These are phyloP conservation scores for Drosophila incognita DNA, from an alignment of 2,888 invertebrate genomes.

Conservation along the genomic window DNA sequence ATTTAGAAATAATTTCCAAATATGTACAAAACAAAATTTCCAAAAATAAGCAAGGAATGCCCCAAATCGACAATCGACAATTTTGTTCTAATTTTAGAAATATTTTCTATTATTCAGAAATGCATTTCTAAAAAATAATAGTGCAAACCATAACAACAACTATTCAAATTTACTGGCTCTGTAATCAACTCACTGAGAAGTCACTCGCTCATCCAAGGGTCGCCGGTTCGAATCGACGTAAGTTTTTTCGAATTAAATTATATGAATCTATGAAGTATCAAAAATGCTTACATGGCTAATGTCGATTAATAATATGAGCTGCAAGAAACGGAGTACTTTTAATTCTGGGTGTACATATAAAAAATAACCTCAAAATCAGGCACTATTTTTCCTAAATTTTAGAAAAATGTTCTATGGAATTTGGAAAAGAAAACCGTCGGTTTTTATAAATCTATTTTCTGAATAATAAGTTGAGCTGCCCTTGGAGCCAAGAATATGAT, in stretches of 20 bases:
- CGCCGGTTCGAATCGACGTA: too few species aligned
- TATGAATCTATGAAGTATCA: too few species aligned
- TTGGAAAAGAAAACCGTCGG: background rate
- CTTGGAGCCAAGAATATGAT: background rate
- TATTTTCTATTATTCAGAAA: background rate
- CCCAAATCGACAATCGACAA: background rate
- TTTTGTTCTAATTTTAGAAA: background rate
- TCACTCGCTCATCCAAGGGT: too few species aligned
- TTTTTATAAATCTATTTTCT: background rate
- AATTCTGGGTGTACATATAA: background rate
- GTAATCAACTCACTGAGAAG: background rate
- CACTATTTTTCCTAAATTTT: background rate
- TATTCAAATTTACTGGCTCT: background rate
- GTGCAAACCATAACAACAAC: background rate
- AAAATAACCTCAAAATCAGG: background rate
- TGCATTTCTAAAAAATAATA: background rate
- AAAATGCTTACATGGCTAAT: too few species aligned
- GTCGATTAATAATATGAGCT: too few species aligned
- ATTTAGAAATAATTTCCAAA: background rate
- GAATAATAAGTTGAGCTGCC: too few species aligned
- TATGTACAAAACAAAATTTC: background rate
- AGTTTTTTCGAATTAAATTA: background rate
- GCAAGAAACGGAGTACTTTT: background rate
- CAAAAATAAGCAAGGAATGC: background rate
- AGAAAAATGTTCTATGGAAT: background rate